Conservation (phyloP, 2,888 invertebrate species). For the Syrphus vitripennis region DNA sequence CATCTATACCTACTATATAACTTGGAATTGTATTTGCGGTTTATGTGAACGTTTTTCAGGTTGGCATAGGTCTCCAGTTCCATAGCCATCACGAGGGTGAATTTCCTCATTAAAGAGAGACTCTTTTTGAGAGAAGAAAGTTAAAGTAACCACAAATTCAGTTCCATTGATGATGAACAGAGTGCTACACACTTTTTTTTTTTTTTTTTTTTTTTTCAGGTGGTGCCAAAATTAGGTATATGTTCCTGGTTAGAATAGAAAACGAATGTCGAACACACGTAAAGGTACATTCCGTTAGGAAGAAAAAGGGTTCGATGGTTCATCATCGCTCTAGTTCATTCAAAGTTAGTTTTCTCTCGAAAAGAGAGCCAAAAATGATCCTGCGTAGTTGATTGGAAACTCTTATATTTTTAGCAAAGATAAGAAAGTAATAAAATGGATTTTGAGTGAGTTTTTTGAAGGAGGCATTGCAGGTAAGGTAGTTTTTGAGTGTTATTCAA, state of each 20-base stretch:
- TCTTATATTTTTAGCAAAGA: background rate
- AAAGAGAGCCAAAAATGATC: background rate
- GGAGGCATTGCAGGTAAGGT: background rate
- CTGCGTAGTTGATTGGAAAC: background rate
- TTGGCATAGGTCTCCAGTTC: constrained; percentile 16
- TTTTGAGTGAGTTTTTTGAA: background rate
- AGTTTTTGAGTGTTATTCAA: background rate
- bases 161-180: constrained; percentile 16
- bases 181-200: background rate
- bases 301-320: background rate
- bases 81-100: background rate
- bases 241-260: constrained; percentile 25
- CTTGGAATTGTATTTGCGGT: constrained; percentile 23
- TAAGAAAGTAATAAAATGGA: background rate
- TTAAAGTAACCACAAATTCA: background rate
- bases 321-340: background rate
- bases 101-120: background rate
- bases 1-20: background rate
- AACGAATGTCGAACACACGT: background rate
- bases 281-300: background rate
- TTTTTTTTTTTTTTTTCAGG: constrained; percentile 21
- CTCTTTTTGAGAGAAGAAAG: background rate
- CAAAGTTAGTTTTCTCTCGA: background rate
- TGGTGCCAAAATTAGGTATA: constrained; percentile 52
- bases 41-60: constrained; percentile 18